Conservation (phyloP, 2,113 vertebrate genomes). For the Callospermophilus lateralis region DNA sequence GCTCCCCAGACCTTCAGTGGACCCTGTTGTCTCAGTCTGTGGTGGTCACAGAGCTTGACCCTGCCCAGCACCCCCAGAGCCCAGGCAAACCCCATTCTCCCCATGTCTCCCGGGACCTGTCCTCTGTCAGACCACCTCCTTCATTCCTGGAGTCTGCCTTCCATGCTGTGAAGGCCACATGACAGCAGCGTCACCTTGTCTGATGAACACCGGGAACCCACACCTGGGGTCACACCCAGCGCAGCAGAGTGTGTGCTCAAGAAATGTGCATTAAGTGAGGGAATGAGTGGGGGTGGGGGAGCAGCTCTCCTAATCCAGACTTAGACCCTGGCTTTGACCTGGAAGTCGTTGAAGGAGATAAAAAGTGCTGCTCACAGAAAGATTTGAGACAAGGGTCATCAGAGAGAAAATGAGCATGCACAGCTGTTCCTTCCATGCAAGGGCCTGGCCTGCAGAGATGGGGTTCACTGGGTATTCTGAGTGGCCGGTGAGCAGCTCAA, state of each 20-base stretch:
- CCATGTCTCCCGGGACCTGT: fast-evolving
- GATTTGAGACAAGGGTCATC: conserved; percentile 39
- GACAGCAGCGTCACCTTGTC: background rate
- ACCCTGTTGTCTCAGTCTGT: background rate
- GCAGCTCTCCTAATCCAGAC: background rate
- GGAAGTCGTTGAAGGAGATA: background rate
- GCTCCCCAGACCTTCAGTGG: background rate
- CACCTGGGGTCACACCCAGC: fast-evolving
- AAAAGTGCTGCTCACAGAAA: background rate
- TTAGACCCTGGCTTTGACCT: background rate
- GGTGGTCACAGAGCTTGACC: too few species aligned
- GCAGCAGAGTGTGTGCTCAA: fast-evolving
- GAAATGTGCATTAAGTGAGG: fast-evolving
- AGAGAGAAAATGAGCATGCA: conserved; percentile 32
- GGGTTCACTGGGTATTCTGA: conserved; percentile 77
- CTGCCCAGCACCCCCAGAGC: fast-evolving
- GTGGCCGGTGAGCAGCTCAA: conserved; percentile 78
- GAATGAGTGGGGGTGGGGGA: background rate
- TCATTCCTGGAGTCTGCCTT: too few species aligned
- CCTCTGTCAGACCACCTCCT: background rate
- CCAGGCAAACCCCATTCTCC: too few species aligned
- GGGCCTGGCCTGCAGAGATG: conserved; percentile 67
- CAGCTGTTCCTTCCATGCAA: conserved; percentile 69
- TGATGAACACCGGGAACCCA: background rate
- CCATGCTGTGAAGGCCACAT: fast-evolving